A percentile compares a stretch with the other conserved stretches of the same genome.
These are phyloP conservation scores for Linurgus olivaceus DNA, from an alignment of 2,797 vertebrate genomes.

Conservation along the genomic window DNA sequence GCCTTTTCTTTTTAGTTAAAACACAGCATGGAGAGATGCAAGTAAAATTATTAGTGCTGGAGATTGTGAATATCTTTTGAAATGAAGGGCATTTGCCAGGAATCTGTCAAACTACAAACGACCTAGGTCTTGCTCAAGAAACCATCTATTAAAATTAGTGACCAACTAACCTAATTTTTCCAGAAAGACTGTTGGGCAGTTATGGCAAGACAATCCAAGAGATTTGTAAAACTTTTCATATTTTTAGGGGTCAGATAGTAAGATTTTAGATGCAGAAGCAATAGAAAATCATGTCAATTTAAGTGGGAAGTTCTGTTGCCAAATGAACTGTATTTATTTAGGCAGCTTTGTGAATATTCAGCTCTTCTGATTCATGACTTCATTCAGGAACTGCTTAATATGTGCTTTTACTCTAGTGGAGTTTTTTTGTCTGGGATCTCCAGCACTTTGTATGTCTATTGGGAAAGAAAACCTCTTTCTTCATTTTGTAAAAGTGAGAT, in stretches of 20 bases:
- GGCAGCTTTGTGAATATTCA: background rate
- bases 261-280: background rate
- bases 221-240: background rate
- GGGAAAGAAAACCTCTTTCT: background rate
- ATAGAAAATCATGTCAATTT: background rate
- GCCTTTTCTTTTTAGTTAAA: background rate
- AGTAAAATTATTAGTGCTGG: background rate
- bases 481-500: background rate
- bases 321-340: background rate
- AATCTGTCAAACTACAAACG: background rate
- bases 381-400: background rate
- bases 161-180: conserved; percentile 35
- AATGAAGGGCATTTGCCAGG: conserved; percentile 13
- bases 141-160: background rate
- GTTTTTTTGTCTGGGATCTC: background rate
- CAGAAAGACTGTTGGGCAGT: background rate
- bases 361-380: background rate
- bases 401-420: background rate
- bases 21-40: accelerated
- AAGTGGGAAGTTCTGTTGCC: background rate
- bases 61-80: background rate
- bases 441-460: background rate
- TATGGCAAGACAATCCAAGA: background rate
- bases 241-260: background rate
- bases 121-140: background rate